Conservation (phyloP, 2,797 vertebrate species). For the Octomys mimax region DNA sequence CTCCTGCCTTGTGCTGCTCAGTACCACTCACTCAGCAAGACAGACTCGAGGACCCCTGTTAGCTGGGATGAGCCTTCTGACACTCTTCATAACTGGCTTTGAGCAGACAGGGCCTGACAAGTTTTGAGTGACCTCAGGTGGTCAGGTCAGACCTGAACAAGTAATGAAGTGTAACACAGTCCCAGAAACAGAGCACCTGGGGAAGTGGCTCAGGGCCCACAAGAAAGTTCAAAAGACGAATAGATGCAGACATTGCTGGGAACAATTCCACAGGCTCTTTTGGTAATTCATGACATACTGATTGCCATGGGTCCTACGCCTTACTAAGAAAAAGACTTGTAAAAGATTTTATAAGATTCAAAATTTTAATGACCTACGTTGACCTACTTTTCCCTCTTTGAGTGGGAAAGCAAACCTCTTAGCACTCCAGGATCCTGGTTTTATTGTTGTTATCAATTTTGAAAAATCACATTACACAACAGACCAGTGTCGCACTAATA, state of each 20-base stretch:
- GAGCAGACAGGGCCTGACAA: not conserved
- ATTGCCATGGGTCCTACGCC: not conserved
- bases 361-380: not conserved
- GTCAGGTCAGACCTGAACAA: not conserved
- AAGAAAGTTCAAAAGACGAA: not conserved
- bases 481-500: not conserved
- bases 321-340: not conserved
- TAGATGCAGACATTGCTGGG: not conserved
- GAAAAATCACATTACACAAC: not conserved
- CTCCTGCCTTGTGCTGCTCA: not conserved
- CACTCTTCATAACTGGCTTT: not conserved
- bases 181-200: not conserved
- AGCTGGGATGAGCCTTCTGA: not conserved
- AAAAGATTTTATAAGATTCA: not conserved
- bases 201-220: not conserved
- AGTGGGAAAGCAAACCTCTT: not conserved
- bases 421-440: not conserved
- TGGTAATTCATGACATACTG: not conserved
- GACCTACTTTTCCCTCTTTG: not conserved
- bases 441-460: not conserved
- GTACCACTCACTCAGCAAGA: not conserved
- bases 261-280: not conserved
- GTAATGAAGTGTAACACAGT: not conserved
- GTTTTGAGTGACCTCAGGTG: not conserved
- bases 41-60: not conserved